Percentiles rank a stretch among this genome's conserved stretches.
Evolutionary conservation across 2,888 invertebrate genomes (phyloP).

Genomic region (Boloria euphrosyne): DNA sequence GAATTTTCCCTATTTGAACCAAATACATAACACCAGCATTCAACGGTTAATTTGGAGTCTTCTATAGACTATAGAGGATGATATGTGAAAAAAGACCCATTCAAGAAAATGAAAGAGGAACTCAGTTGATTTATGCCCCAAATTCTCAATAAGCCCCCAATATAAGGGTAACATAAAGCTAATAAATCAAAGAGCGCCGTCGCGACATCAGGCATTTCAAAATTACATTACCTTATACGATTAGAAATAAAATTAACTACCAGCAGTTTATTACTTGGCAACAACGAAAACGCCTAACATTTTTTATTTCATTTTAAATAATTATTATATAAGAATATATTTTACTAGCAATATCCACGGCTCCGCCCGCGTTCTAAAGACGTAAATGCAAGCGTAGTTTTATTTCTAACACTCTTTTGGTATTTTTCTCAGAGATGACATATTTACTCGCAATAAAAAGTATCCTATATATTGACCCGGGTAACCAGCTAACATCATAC

Average conservation of each 20-base stretch:
- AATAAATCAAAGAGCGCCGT: conserved; percentile 46
- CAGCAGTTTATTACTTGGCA: conserved; percentile 40
- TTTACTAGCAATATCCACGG: too few species aligned
- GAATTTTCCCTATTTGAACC: too few species aligned
- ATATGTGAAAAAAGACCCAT: conserved; percentile 1
- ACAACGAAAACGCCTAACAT: not conserved
- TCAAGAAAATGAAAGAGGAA: conserved; percentile 8
- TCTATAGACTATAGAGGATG: not conserved
- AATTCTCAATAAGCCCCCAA: conserved; percentile 18
- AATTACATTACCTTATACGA: conserved; percentile 44
- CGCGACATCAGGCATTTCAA: conserved; percentile 32
- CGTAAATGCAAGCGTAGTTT: too few species aligned
- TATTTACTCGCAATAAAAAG: too few species aligned
- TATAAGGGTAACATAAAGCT: conserved; percentile 31
- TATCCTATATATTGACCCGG: too few species aligned
- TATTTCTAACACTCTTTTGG: too few species aligned
- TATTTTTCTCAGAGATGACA: too few species aligned
- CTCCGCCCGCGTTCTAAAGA: too few species aligned
- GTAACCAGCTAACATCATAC: too few species aligned
- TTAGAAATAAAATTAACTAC: conserved; percentile 45
- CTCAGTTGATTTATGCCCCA: not conserved
- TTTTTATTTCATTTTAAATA: too few species aligned
- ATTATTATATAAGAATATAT: too few species aligned
- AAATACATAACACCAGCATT: too few species aligned
- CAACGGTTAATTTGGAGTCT: not conserved